A percentile compares a stretch with the other conserved stretches of the same genome.
Conservation (phyloP, 2,113 vertebrate species). For the Tautogolabrus adspersus region DNA sequence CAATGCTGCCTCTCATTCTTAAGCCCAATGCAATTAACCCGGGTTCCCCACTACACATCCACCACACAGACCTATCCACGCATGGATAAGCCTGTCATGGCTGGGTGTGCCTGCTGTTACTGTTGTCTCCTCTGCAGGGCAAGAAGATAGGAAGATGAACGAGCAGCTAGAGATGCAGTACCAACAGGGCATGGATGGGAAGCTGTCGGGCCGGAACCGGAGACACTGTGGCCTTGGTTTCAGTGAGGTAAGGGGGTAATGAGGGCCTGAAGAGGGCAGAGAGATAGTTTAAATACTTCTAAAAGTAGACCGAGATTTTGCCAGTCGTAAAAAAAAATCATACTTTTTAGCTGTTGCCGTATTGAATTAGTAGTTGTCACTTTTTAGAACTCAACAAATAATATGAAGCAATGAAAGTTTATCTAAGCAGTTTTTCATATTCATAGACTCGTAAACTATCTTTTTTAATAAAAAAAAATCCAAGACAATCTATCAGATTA, state of each 20-base stretch:
- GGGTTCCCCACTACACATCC: conserved; percentile 35
- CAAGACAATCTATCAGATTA: too few species aligned
- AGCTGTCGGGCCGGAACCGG: conserved; percentile 91
- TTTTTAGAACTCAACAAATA: too few species aligned
- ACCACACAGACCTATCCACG: conserved; percentile 58
- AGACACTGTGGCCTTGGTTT: conserved; percentile 96
- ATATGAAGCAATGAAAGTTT: too few species aligned
- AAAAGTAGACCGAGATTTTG: not conserved
- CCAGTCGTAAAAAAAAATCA: not conserved
- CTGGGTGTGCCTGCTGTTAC: conserved; percentile 63
- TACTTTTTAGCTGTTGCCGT: too few species aligned
- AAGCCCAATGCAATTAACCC: conserved; percentile 47
- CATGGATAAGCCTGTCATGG: conserved; percentile 52
- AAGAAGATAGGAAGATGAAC: conserved; percentile 93
- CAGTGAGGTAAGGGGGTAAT: conserved; percentile 87
- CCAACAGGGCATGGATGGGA: conserved; percentile 95
- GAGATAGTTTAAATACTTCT: not conserved
- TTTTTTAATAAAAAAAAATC: too few species aligned
- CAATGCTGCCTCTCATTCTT: not conserved
- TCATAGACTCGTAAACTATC: too few species aligned
- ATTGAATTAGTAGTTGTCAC: too few species aligned
- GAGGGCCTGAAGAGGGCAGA: not conserved
- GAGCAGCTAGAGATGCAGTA: conserved; percentile 93
- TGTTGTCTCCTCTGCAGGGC: conserved; percentile 84
- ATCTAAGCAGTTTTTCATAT: too few species aligned